Evolutionary conservation across 2,888 invertebrate genomes (phyloP), one percentile per base, ranked within the genome.

Genomic region (Platynereis dumerilii): DNA sequence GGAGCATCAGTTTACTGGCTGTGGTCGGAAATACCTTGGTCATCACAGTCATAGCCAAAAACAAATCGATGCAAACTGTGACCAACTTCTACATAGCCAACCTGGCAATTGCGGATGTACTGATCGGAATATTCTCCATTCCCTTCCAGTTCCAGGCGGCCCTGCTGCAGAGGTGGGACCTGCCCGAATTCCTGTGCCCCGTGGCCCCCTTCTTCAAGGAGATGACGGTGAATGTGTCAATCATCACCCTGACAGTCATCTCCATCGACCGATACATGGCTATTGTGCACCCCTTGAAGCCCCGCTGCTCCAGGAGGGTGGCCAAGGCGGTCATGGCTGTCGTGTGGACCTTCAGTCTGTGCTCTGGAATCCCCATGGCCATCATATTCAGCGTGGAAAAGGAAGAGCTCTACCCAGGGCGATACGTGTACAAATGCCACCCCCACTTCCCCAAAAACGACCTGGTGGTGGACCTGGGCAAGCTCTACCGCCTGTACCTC

Each of bases 61-160:
- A 82, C 68, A 90, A 63, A 39, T 87, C 90, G 70, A 92, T 92
- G 92, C 89, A 91, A 76, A 92, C 91, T 69, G 91, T 84, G 12
- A 93, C 93, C 54, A 93, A 93, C 83, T 91, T 91, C 84, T 93
- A 92, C 84, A 92, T 93, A 57, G 91, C 92, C 20, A 93, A 93
- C 85, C 86, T 94, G 80, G 93, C 93, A 1, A 86, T 92, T 71
- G 92, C 93, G 26, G 93, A 94, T 81, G 91, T 93, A 78, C 90
- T 92, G 70, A 92, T 93, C 79, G 93, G 92, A 66, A 86, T 93
- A 74, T 92, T 93, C 80, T 90, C 91, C 69, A 91, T 93, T 80
- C 93, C 93, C 72, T 93, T 94, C 86, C 88, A 93, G 90, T 93
- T 93, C 81, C 93, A 93, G 87, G 87, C 93, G 2, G 94, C 94